Percentiles rank a stretch among this genome's conserved stretches.
Conservation (phyloP, 2,113 vertebrate genomes). For the Leiothrix lutea region DNA sequence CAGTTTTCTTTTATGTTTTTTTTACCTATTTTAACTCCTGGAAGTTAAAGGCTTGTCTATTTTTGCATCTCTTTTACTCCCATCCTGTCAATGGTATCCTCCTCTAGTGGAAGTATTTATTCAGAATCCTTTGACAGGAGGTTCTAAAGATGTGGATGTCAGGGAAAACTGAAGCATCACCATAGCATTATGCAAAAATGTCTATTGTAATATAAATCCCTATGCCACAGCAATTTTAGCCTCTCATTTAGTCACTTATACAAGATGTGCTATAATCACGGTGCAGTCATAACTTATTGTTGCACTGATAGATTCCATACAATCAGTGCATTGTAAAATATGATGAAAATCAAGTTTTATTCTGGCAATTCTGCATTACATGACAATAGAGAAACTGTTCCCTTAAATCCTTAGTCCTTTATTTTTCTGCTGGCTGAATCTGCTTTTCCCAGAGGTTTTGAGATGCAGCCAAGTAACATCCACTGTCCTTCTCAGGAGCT, state of each 20-base stretch:
- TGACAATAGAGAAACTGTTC: conserved; percentile 21
- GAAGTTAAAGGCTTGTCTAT: background rate
- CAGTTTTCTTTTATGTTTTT: background rate
- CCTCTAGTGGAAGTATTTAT: background rate
- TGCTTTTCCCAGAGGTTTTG: background rate
- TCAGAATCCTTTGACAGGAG: background rate
- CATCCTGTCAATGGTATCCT: background rate
- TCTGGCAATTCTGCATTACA: conserved; percentile 16
- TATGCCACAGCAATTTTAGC: conserved; percentile 30
- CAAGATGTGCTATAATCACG: conserved; percentile 25
- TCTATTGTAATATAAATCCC: conserved; percentile 58
- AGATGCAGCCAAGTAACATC: background rate
- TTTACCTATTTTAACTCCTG: background rate
- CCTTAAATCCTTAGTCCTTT: conserved; percentile 18
- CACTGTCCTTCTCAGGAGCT: background rate
- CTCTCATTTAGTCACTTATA: conserved; percentile 52
- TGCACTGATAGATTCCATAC: conserved; percentile 17
- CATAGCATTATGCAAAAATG: conserved; percentile 51
- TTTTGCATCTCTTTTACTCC: background rate
- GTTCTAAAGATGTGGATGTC: background rate
- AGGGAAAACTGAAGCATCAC: conserved; percentile 19
- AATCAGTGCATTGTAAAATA: conserved; percentile 46
- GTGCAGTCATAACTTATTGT: conserved; percentile 41
- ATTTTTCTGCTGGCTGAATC: background rate
- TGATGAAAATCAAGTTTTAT: conserved; percentile 56